Conservation (phyloP, 2,113 vertebrate species). For the Mustela lutreola region DNA sequence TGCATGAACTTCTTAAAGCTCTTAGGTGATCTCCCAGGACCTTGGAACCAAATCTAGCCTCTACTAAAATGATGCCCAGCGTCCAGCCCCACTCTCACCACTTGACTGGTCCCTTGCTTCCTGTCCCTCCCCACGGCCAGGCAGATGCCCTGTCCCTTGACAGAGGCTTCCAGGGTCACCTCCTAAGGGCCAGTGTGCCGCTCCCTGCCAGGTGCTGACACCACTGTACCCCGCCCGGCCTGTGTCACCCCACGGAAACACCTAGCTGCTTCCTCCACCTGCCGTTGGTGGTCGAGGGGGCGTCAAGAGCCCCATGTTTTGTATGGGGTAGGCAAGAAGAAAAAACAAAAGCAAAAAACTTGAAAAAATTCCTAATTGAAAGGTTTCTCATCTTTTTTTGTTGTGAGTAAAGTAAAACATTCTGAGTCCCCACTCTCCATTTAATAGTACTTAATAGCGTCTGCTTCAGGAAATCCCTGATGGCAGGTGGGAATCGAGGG, state of each 20-base stretch:
- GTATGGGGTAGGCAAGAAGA: not conserved
- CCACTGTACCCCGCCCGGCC: rapidly evolving
- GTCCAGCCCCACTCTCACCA: rapidly evolving
- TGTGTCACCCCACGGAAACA: not conserved
- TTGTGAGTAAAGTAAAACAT: not conserved
- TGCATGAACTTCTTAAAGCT: not conserved
- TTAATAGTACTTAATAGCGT: not conserved
- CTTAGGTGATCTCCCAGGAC: not conserved
- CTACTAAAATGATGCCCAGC: not conserved
- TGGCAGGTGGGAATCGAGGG: too few relatives aligned
- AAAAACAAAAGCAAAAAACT: not conserved
- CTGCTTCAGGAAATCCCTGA: not conserved
- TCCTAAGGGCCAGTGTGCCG: not conserved
- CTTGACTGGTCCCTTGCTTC: rapidly evolving
- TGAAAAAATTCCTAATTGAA: not conserved
- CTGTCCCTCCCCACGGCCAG: not conserved
- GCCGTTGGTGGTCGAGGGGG: not conserved
- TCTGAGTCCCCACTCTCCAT: too few relatives aligned
- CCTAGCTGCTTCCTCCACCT: rapidly evolving
- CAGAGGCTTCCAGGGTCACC: not conserved
- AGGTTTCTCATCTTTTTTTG: not conserved
- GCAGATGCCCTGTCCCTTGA: not conserved
- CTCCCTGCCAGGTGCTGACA: not conserved
- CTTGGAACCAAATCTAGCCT: not conserved
- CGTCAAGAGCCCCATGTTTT: not conserved